Percentiles rank a stretch among this genome's conserved stretches.
phyloP scores from a whole-genome alignment of 2,797 vertebrate species.

The Gastrophryne carolinensis region DNA sequence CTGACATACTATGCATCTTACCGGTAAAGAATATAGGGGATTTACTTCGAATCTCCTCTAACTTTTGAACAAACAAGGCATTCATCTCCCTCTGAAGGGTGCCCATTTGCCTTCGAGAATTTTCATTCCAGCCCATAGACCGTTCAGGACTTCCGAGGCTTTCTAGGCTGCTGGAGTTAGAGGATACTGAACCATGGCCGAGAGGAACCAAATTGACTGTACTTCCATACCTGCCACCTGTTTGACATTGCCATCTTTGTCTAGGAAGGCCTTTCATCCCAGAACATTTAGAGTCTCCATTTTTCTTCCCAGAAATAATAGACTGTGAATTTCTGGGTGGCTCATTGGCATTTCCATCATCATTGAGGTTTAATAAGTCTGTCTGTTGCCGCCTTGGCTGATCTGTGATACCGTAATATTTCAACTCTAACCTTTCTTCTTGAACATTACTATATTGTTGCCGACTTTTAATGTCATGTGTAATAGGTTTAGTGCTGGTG shows the following conservation, averaged over 20 bases:
- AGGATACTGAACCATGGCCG: slow-evolving; percentile 71
- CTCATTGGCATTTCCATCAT: slow-evolving; percentile 50
- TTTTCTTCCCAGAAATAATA: slow-evolving; percentile 61
- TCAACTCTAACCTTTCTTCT: slow-evolving; percentile 63
- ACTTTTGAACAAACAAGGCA: slow-evolving; percentile 89
- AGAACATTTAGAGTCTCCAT: slow-evolving; percentile 56
- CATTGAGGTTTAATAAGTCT: slow-evolving; percentile 57
- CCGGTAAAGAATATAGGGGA: slow-evolving; percentile 91
- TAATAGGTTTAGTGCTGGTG: slow-evolving; percentile 51
- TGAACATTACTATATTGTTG: slow-evolving; percentile 59
- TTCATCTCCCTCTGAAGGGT: slow-evolving; percentile 97
- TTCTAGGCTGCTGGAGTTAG: slow-evolving; percentile 79
- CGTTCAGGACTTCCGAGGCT: slow-evolving; percentile 78
- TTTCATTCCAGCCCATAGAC: slow-evolving; percentile 70
- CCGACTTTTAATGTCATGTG: slow-evolving; percentile 18
- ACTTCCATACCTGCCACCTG: slow-evolving; percentile 68
- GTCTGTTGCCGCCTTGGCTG: slow-evolving; percentile 53
- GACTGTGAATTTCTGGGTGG: slow-evolving; percentile 62
- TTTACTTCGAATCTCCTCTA: slow-evolving; percentile 94
- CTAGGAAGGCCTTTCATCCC: slow-evolving; percentile 64
- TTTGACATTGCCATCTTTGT: slow-evolving; percentile 65
- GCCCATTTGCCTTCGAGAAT: slow-evolving; percentile 78
- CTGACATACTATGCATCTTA: slow-evolving; percentile 76
- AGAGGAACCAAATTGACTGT: slow-evolving; percentile 62
- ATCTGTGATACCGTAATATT: slow-evolving; percentile 56